Base-by-base conservation (phyloP, 2,797 vertebrate genomes). In the Kryptolebias ocellatus region DNA sequence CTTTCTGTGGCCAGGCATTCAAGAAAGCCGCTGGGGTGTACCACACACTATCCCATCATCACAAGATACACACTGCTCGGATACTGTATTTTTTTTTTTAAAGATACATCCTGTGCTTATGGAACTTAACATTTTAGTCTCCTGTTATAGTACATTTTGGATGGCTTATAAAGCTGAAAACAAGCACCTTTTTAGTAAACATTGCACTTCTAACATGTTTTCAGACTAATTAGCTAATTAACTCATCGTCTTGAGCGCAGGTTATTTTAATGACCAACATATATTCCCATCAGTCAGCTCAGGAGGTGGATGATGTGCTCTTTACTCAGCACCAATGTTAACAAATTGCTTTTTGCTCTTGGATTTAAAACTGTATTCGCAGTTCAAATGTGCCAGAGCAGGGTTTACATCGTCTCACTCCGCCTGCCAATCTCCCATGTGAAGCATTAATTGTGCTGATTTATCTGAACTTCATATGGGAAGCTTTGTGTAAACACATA, bases 351-450 rank as follows among this genome's bases (percentile, higher is more conserved):
- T 1, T 20, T 14, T 63, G 24, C 46, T 9, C 14, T 56, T 45
- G 27, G 16, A 18, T 20, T 27, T 51, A 15, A 50, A 50, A 20
- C 52, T 64, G 46, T n/a, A 37, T 27, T 74, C 61, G 6, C 52
- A 44, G 12, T 59, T 29, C 20, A 10, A 16, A 28, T 12, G 16
- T 17, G 16, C 31, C 17, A 34, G 17, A 46, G 17, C 29, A 18
- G 10, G 8, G 29, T 54, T 37, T 37, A n/a, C 28, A 54, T 14
- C 7, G 28, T 31, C 17, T 37, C 52, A 16, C 8, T n/a, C 28
- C 34, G 16, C 28, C 16, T 31, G 5, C 29, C 52, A 31, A 12
- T 17, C 5, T 17, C 18, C 46, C 17, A 17, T 47, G 44, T 47
- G 18, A 47, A 47, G 46, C 46, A 47, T 45, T 45, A 45, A 16